Conservation (phyloP, 2,888 invertebrate species). For the Oligia latruncula region DNA sequence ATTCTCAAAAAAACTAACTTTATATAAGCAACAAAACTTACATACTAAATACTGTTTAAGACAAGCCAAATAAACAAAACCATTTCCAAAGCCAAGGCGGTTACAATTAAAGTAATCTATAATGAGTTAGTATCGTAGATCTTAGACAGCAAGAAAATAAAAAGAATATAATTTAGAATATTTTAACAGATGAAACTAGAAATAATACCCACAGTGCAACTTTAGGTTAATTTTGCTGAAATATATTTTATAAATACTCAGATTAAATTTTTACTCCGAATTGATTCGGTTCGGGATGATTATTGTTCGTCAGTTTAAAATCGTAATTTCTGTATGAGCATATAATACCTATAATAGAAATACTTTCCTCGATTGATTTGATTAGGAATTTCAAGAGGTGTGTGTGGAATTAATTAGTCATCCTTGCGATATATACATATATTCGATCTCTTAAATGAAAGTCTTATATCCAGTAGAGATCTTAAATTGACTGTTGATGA, state of each 20-base stretch:
- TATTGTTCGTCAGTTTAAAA: not conserved
- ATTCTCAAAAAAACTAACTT: not conserved
- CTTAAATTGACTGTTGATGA: not conserved
- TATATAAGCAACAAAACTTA: not conserved
- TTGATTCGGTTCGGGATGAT: not conserved
- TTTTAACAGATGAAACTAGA: not conserved
- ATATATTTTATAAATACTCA: not conserved
- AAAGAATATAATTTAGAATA: not conserved
- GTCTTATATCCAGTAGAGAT: not conserved
- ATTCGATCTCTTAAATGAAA: not conserved
- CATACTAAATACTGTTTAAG: not conserved
- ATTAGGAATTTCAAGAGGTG: not conserved
- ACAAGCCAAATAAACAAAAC: constrained; percentile 21
- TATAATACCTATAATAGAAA: too few species aligned
- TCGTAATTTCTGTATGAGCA: not conserved
- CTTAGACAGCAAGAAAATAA: not conserved
- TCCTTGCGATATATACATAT: not conserved
- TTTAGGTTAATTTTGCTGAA: not conserved
- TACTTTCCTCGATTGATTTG: too few species aligned
- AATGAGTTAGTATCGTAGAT: constrained; percentile 15
- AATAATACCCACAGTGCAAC: not conserved
- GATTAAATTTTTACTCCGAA: not conserved
- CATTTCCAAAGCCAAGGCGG: constrained; percentile 5
- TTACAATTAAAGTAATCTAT: constrained; percentile 27
- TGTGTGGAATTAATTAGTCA: not conserved